Percentiles rank a stretch among this genome's conserved stretches.
Conservation (phyloP, 2,888 invertebrate genomes). For the Heliconius sara region DNA sequence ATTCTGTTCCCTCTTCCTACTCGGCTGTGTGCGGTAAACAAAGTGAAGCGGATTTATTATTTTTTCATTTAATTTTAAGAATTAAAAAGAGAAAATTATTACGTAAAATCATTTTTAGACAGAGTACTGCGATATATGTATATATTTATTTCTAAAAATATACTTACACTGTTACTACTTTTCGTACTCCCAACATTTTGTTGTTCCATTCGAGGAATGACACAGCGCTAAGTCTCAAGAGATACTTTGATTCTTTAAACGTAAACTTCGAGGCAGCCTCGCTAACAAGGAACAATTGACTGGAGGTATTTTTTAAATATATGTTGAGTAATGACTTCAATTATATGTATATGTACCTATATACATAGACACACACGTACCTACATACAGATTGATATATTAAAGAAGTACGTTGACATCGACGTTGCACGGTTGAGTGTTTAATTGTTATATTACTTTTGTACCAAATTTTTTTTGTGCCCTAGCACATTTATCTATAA, state of each 20-base stretch:
- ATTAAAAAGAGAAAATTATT: neutral
- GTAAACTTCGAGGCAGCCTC: constrained; percentile 67
- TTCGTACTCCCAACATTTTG: constrained; percentile 15
- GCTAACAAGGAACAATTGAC: constrained; percentile 80
- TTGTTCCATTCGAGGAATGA: constrained; percentile 71
- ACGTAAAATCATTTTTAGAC: neutral
- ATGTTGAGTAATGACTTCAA: constrained; percentile 52
- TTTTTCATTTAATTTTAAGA: too few relatives aligned
- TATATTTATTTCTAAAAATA: neutral
- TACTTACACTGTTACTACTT: neutral
- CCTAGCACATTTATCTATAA: too few relatives aligned
- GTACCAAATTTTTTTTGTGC: neutral
- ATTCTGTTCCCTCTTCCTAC: too few relatives aligned
- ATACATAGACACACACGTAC: neutral
- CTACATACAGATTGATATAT: neutral
- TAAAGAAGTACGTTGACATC: neutral
- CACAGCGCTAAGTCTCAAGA: constrained; percentile 78
- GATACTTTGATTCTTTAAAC: constrained; percentile 80
- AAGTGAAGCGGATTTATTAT: too few relatives aligned
- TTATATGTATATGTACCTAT: constrained; percentile 9
- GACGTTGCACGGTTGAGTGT: neutral
- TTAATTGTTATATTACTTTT: neutral
- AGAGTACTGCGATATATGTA: neutral
- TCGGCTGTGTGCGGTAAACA: too few relatives aligned
- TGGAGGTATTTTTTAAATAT: constrained; percentile 68